Base-by-base conservation (phyloP, 1,140 invertebrate genomes). In the Penaeus japonicus region DNA sequence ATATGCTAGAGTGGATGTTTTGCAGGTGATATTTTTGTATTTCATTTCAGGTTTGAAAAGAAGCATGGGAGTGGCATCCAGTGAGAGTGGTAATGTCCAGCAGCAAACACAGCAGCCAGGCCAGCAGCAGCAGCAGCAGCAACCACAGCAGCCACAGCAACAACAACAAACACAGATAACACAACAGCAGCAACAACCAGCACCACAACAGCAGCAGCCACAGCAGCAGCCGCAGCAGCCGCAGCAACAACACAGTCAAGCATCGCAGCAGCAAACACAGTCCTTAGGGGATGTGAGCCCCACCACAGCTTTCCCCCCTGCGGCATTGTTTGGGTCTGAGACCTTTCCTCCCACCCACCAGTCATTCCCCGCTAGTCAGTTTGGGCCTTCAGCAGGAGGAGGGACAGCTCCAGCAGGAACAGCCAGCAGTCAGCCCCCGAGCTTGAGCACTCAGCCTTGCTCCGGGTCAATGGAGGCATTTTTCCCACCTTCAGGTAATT, bases 401-500 rank as follows among this genome's bases (percentile, higher is more conserved):
- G 27, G 85, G 80, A 81, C 90, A 90, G 65, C 91, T 85, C 79
- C 85, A 65, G 32, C 91, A 87, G 78, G 80, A 89, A 90, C 57
- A 57, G 90, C 82, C 88, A 84, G 85, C 90, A 85, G 88, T 88
- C 88, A 82, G 22, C 86, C 81, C 17, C n/a, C 65, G 53, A 57
- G 84, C 59, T 70, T 86, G 55, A 59, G 84, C 55, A 24, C 84
- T 53, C 83, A 84, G 70, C 62, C 78, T 35, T 53, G 78, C 53
- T 90, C 89, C 30, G 89, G 84, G 54, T 86, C 87, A 90, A 89
- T 93, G 84, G 93, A 93, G 90, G 92, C 93, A 22, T 89, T 94
- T 80, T 94, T 94, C 90, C 93, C 93, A 80, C 83, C 93, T 24
- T 93, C 93, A 75, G 92, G 93, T 93, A 91, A 91, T 91, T 62